These are phyloP conservation scores for Habropoda laboriosa DNA, from an alignment of 1,140 invertebrate species.

Conservation along the genomic window DNA sequence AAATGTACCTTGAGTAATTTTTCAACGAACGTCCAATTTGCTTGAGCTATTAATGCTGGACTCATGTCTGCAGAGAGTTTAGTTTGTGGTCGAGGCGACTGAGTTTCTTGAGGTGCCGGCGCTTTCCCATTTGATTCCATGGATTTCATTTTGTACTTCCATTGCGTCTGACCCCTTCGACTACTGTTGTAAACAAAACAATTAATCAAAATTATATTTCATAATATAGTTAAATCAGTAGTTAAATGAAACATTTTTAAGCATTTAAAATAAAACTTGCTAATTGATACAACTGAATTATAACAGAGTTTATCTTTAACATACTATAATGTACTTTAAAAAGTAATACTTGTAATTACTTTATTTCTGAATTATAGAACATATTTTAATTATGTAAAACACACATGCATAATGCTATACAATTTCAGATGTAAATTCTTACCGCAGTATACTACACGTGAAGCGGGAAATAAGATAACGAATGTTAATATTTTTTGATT, in stretches of 20 bases:
- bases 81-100: conserved; percentile 79
- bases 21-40: conserved; percentile 99
- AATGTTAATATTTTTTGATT: conserved; percentile 47
- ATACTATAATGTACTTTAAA: too few species aligned
- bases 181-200: conserved; percentile 64
- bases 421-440: conserved; percentile 66
- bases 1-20: conserved; percentile 93
- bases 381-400: background rate
- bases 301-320: background rate
- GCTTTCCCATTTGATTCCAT: conserved; percentile 77
- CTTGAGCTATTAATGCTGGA: conserved; percentile 95
- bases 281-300: background rate
- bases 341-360: too few species aligned
- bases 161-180: conserved; percentile 79
- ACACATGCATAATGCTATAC: background rate
- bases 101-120: conserved; percentile 75
- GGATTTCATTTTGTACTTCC: conserved; percentile 81
- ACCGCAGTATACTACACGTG: conserved; percentile 77
- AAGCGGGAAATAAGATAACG: conserved; percentile 64
- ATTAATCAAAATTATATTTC: background rate
- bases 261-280: conserved; percentile 3
- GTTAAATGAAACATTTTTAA: background rate
- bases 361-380: too few species aligned
- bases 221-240: background rate
- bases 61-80: conserved; percentile 85